Base-by-base conservation (phyloP, 2,797 vertebrate genomes). In the Emys orbicularis region DNA sequence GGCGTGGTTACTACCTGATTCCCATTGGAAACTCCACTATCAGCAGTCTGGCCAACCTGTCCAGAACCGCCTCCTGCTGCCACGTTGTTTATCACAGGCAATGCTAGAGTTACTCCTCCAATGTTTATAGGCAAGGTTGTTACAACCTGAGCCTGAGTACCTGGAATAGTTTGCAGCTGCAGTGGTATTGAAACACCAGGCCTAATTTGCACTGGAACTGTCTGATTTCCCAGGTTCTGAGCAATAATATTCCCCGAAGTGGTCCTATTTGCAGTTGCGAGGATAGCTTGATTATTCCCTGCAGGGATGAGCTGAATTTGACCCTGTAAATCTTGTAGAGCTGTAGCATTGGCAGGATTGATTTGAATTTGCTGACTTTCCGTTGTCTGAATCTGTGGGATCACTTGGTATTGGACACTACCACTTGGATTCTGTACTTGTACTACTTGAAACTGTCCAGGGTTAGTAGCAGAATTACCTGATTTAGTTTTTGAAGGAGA, bases 91-190 rank as follows among this genome's bases (percentile, higher is more conserved):
- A 99, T 99, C 95, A 99, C 99, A 10, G 99, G 99, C 97, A 99
- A 97, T 4, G 99, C 99, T 81, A 99, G 97, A 91, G 99, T 99
- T 98, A 99, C 99, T 90, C 99, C 99, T 86, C 99, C 99, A 8
- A 99, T 99, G 98, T 99, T 99, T 98, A 99, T 99, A 89, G 99
- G 99, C 83, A 99, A 98, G 0, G 99, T 99, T 83, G 99, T 99
- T 98, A 99, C 99, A 92, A 99, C 98, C 65, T 99, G 99, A 2
- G 99, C 98, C 98, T 99, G 99, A 94, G 99, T 98, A 94, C 99
- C 99, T 96, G 99, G 98, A 97, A 99, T 98, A 84, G 99, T 99
- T 97, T 99, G 99, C 96, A 99, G 98, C 80, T 99, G 99, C 90
- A 99, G 97, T 3, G 99, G 99, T 97, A 99, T 99, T 25, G 99